A percentile compares a stretch with the other conserved stretches of the same genome.
phyloP scores from a whole-genome alignment of 2,888 invertebrate species.

The Aphodius granarius region DNA sequence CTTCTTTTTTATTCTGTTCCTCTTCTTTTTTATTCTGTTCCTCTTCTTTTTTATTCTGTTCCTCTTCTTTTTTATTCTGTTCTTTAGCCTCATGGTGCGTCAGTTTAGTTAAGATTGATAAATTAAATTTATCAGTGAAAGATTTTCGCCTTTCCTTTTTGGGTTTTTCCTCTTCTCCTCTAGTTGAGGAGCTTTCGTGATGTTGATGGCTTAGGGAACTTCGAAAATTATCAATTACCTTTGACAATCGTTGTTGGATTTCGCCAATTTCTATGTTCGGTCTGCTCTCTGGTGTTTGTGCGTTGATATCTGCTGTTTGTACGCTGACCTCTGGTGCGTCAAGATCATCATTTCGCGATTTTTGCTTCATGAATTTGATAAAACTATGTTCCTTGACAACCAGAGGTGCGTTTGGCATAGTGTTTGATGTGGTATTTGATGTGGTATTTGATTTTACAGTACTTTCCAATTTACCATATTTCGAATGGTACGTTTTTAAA shows the following conservation, averaged over 20 bases:
- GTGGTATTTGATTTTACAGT: no score
- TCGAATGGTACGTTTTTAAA: background rate
- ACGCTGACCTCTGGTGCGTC: background rate
- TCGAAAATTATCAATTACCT: background rate
- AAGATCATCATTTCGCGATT: background rate
- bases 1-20: no score
- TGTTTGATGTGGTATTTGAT: no score
- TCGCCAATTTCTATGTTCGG: background rate
- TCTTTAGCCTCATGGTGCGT: background rate
- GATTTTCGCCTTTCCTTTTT: background rate
- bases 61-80: no score
- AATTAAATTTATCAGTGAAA: background rate
- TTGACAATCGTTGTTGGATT: background rate
- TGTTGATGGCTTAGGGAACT: background rate
- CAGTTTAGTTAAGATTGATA: background rate
- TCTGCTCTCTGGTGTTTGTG: background rate
- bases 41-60: background rate
- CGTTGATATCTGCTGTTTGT: background rate
- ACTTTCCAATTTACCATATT: background rate
- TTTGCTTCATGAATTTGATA: background rate
- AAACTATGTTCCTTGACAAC: background rate
- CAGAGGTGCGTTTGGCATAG: background rate
- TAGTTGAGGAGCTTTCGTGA: background rate
- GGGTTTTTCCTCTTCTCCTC: background rate
- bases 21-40: no score